Evolutionary conservation across 2,797 vertebrate species (phyloP).

Genomic region (Hydrocynus forskahlii): DNA sequence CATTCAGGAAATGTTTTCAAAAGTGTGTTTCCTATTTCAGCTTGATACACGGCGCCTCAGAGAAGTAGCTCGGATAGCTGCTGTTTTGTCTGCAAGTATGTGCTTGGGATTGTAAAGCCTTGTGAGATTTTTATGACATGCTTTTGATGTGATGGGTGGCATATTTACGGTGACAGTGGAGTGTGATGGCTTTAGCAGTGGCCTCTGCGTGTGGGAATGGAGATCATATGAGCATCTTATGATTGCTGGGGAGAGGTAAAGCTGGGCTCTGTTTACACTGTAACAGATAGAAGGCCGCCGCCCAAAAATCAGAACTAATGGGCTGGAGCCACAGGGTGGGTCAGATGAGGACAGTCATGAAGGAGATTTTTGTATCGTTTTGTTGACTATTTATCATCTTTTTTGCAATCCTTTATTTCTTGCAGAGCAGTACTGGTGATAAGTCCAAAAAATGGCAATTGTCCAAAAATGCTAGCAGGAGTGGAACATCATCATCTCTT

Average conservation of each 20-base stretch:
- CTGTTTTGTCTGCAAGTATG: not conserved
- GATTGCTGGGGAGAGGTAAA: conserved; percentile 44
- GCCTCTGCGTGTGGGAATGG: conserved; percentile 22
- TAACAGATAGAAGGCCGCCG: not conserved
- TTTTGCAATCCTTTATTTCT: conserved; percentile 1
- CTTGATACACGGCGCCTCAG: not conserved
- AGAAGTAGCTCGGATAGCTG: not conserved
- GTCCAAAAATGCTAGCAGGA: too few species aligned
- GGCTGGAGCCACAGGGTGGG: not conserved
- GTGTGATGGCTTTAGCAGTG: conserved; percentile 52
- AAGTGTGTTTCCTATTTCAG: not conserved
- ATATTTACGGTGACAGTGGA: conserved; percentile 29
- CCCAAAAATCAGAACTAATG: conserved; percentile 21
- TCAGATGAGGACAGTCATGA: not conserved
- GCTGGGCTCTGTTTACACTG: conserved; percentile 6
- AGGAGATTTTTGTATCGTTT: not conserved
- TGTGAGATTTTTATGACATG: conserved; percentile 1
- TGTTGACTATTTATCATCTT: not conserved
- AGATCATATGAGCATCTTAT: conserved; percentile 55
- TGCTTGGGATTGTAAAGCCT: not conserved
- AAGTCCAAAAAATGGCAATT: too few species aligned
- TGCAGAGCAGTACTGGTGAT: not conserved
- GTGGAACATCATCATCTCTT: too few species aligned
- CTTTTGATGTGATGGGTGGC: not conserved
- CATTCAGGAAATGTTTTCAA: not conserved